These are phyloP conservation scores for Brenthis hecate DNA, from an alignment of 2,888 invertebrate genomes.

Conservation along the genomic window DNA sequence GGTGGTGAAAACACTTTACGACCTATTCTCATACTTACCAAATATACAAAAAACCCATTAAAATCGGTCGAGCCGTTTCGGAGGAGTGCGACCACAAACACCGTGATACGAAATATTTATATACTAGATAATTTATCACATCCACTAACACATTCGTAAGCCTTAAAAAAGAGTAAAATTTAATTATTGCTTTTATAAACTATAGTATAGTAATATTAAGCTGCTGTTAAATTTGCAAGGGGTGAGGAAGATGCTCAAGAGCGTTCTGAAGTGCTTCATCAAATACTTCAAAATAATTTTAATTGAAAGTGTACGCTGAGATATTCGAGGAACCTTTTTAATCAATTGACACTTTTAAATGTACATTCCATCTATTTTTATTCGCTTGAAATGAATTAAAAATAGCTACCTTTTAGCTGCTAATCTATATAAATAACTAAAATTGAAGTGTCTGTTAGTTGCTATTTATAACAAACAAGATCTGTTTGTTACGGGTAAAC, in stretches of 20 bases:
- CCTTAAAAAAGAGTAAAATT: neutral
- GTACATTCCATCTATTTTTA: neutral
- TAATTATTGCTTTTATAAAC: neutral
- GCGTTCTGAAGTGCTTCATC: constrained; percentile 9
- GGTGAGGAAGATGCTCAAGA: constrained; percentile 5
- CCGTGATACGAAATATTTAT: too few species aligned
- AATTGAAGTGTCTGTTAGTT: too few species aligned
- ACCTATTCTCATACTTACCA: too few species aligned
- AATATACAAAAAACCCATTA: too few species aligned
- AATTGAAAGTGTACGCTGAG: constrained; percentile 12
- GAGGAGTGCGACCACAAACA: too few species aligned
- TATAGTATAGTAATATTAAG: neutral
- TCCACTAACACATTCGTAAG: too few species aligned
- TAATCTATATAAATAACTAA: neutral
- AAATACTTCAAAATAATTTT: constrained; percentile 16
- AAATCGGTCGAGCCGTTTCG: too few species aligned
- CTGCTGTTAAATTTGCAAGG: constrained; percentile 2
- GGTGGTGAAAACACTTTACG: too few species aligned
- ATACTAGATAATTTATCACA: too few species aligned
- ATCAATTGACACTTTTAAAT: constrained; percentile 13
- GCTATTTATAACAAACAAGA: too few species aligned
- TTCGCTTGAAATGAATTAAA: neutral
- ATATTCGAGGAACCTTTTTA: constrained; percentile 15
- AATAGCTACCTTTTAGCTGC: neutral
- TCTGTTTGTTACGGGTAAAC: too few species aligned